Base-by-base conservation (phyloP, 2,888 invertebrate genomes). In the Chloroclysta siterata region DNA sequence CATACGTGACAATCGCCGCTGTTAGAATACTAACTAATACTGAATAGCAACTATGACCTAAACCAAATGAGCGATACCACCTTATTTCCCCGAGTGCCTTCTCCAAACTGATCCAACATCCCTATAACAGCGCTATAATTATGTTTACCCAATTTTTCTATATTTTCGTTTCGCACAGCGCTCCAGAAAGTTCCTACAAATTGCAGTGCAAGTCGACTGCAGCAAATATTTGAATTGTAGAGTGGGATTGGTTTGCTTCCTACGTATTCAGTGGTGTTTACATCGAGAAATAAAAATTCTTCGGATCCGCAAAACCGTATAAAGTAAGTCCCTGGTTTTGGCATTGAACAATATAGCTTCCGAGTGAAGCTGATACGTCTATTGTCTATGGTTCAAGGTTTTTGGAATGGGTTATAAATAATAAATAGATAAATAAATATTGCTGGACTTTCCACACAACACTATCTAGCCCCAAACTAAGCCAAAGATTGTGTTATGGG, bases 141-240 rank as follows among this genome's bases (percentile, higher is more conserved):
- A 76, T 78, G 72, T 78, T 76, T 77, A 76, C 74, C 44, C 62
- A 75, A 73, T 72, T 78, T 78, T 74, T 70, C 70, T 75, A 74
- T 72, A 72, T 79, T 76, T 76, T 64, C 74, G 58, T 72, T 69
- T 70, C 72, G 70, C 70, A 50, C 57, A 57, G 60, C 66, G 64
- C 62, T 65, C 63, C 57, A 64, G 72, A 85, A 86, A 84, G 76
- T 82, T 83, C 73, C 74, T 75, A 83, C 80, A 84, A 88, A 88
- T 88, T 85, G 89, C 87, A 83, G 74, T 77, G 83, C 84, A 83
- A 90, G 87, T 85, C 84, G 80, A 81, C 79, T 80, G 84, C 79
- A 72, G 82, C 85, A 89, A 92, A 91, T 90, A 90, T 92, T 92
- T 91, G 87, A 88, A 90, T 89, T 88, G 89, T 84, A 84, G 88